These are phyloP conservation scores for Calypte anna DNA, from an alignment of 2,113 vertebrate species.

Conservation along the genomic window DNA sequence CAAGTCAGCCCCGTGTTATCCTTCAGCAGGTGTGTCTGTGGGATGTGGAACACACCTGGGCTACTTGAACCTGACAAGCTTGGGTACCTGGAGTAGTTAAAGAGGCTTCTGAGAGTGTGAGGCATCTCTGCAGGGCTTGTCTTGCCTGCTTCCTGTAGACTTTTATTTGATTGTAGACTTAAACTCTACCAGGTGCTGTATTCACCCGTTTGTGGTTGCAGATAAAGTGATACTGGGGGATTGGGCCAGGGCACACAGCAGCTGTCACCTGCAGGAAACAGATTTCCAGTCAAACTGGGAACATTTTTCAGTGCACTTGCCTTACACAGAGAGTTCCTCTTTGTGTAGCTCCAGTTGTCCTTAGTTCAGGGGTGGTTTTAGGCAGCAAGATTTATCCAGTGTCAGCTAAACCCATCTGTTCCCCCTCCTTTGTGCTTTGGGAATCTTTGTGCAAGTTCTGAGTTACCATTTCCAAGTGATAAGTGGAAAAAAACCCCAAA, in stretches of 20 bases:
- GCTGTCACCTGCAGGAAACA: not conserved
- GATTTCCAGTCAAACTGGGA: accelerated
- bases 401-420: not conserved
- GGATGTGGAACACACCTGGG: not conserved
- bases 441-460: accelerated
- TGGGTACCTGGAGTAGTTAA: not conserved
- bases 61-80: not conserved
- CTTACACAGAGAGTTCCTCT: not conserved
- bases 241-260: not conserved
- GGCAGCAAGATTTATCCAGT: accelerated
- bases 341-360: not conserved
- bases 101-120: not conserved
- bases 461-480: accelerated
- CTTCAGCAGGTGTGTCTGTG: not conserved
- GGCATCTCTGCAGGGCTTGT: not conserved
- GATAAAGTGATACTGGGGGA: accelerated
- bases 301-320: too few relatives aligned
- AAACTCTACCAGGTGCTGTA: not conserved
- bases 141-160: not conserved
- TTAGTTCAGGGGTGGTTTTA: not conserved
- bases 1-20: accelerated
- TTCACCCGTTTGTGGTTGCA: not conserved
- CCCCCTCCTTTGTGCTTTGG: accelerated
- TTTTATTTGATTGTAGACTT: too few relatives aligned
- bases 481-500: too few relatives aligned